phyloP scores from a whole-genome alignment of 1,140 invertebrate genomes.

The Conus ventricosus region DNA sequence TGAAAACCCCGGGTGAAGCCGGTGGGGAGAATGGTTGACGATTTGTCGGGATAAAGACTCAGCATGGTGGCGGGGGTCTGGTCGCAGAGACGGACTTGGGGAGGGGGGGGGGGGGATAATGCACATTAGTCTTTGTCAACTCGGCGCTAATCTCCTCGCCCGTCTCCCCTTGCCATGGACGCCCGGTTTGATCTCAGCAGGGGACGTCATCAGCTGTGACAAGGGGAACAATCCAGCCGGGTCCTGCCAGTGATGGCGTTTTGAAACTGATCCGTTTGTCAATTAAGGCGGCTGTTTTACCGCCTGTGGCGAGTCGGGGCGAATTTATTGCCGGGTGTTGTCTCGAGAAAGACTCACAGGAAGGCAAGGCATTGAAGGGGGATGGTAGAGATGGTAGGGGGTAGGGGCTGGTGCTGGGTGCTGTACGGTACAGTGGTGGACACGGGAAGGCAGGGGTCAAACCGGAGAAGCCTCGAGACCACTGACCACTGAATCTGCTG shows the following conservation, averaged over 20 bases:
- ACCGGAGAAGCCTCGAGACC: neutral
- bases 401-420: neutral
- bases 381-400: neutral
- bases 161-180: conserved; percentile 11
- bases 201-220: conserved; percentile 19
- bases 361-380: conserved; percentile 40
- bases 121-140: conserved; percentile 37
- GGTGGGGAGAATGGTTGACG: neutral
- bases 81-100: neutral
- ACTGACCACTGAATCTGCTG: neutral
- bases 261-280: conserved; percentile 46
- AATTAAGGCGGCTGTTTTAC: conserved; percentile 42
- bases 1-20: too few relatives aligned
- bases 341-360: conserved; percentile 23
- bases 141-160: conserved; percentile 21
- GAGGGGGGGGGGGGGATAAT: conserved; percentile 2
- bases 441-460: neutral
- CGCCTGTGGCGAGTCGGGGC: conserved; percentile 33
- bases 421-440: neutral
- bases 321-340: conserved; percentile 40
- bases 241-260: conserved; percentile 23
- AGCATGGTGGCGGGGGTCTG: conserved; percentile 9
- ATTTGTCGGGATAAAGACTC: conserved; percentile 14
- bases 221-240: conserved; percentile 29
- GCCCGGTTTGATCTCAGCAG: conserved; percentile 30